phyloP scores from a whole-genome alignment of 2,797 vertebrate species.

The Lacerta bilineata region DNA sequence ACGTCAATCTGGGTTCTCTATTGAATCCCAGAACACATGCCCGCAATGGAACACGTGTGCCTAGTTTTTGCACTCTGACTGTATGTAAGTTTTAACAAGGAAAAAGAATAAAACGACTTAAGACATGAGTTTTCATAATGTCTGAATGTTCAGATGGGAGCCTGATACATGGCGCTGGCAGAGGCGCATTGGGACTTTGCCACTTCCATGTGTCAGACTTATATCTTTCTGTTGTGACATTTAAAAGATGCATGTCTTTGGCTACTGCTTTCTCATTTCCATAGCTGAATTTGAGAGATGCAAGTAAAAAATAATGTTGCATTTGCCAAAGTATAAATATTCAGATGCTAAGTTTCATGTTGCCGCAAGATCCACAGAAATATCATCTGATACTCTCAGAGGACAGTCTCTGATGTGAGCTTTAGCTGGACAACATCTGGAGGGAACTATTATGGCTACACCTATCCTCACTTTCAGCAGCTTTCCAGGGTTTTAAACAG shows the following conservation, averaged over 20 bases:
- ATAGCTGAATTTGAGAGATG: slow-evolving; percentile 18
- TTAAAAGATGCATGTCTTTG: slow-evolving; percentile 26
- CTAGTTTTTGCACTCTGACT: not conserved
- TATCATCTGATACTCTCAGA: not conserved
- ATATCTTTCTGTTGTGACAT: slow-evolving; percentile 27
- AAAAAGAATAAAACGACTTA: not conserved
- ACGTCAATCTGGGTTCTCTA: not conserved
- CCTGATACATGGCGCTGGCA: slow-evolving; percentile 8
- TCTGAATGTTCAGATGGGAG: slow-evolving; percentile 24
- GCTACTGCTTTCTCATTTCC: slow-evolving; percentile 11
- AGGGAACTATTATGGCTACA: too few relatives aligned
- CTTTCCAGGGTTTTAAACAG: too few relatives aligned
- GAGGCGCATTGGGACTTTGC: not conserved
- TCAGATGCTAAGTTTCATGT: not conserved
- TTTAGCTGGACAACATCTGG: too few relatives aligned
- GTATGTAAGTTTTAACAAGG: not conserved
- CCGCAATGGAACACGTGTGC: not conserved
- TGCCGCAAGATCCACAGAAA: not conserved
- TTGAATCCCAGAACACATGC: not conserved
- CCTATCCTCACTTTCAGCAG: too few relatives aligned
- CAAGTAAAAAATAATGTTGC: not conserved
- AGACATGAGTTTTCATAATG: not conserved
- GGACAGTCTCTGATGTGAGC: too few relatives aligned
- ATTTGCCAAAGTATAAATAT: not conserved
- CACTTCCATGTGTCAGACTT: slow-evolving; percentile 28